Evolutionary conservation across 2,797 vertebrate genomes (phyloP), one percentile per base, ranked within the genome.

Genomic region (Phoeniculus purpureus): DNA sequence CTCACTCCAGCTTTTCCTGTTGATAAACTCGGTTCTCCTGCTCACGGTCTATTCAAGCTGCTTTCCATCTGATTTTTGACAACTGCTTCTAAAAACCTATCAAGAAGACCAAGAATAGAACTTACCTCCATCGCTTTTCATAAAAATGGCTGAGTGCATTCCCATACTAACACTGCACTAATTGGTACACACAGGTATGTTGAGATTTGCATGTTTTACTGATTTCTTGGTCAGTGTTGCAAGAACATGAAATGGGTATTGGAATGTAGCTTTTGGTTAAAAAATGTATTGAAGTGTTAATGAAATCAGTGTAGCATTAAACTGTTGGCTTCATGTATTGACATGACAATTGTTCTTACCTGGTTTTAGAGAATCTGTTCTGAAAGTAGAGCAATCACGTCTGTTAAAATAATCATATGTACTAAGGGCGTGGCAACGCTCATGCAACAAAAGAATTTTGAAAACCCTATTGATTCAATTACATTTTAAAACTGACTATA

Each of bases 11-110:
- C 95, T 93, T 97, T 97, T 94, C 95, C 95, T 96, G 93, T 96
- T 98, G 98, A 98, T 98, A 98, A 98, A 97, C 98, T 97, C 97
- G 88, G 96, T 98, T 98, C 97, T 98, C 97, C 96, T 98, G 98
- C 98, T 97, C 98, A 96, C 95, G 95, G 96, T 98, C 97, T 97
- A 97, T 98, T 96, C 96, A 94, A 97, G 97, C 97, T 98, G 97
- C 97, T 98, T 98, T 95, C 97, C 94, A 81, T 98, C 98, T 97
- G 97, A 96, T 94, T 97, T 97, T 97, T 97, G 95, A 97, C 95
- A 96, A 96, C 96, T 96, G 97, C 96, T 96, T 96, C 94, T 97
- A 96, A 96, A 97, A 96, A 97, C 97, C 96, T 97, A 92, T 87
- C 93, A 93, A 94, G 97, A 97, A 88, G 97, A 98, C 95, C 97